A percentile compares a stretch with the other conserved stretches of the same genome.
Evolutionary conservation across 2,888 invertebrate genomes (phyloP).

Genomic region (Plagiodera versicolora): DNA sequence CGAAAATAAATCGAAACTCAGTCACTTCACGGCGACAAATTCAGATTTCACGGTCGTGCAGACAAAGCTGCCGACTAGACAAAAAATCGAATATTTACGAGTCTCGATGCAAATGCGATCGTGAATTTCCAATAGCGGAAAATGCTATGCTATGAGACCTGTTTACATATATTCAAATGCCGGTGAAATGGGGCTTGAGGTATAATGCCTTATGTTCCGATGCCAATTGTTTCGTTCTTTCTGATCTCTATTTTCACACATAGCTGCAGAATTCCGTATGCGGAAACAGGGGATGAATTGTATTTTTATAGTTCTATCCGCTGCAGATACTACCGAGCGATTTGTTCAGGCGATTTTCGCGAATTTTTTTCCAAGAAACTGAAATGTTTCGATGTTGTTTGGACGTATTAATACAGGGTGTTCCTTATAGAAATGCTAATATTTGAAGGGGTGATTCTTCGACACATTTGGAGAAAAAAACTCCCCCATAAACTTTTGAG

Average conservation of each 20-base stretch:
- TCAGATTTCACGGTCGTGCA: not conserved
- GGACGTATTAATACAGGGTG: no score
- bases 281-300: not conserved
- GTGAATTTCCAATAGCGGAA: not conserved
- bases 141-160: not conserved
- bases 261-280: not conserved
- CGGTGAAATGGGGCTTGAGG: constrained; percentile 16
- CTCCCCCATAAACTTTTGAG: no score
- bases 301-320: not conserved
- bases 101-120: not conserved
- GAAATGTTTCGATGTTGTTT: no score
- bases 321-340: not conserved
- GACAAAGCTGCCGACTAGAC: not conserved
- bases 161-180: constrained; percentile 1
- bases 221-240: constrained; percentile 19
- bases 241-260: not conserved
- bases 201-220: constrained; percentile 7
- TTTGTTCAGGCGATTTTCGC: no score
- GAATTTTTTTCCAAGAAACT: no score
- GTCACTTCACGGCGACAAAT: not conserved
- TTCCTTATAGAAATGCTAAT: no score
- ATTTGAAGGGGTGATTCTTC: no score
- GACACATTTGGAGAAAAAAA: no score
- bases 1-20: not conserved
- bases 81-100: not conserved